Evolutionary conservation across 2,888 invertebrate species (phyloP).

Genomic region (Altica lythri): DNA sequence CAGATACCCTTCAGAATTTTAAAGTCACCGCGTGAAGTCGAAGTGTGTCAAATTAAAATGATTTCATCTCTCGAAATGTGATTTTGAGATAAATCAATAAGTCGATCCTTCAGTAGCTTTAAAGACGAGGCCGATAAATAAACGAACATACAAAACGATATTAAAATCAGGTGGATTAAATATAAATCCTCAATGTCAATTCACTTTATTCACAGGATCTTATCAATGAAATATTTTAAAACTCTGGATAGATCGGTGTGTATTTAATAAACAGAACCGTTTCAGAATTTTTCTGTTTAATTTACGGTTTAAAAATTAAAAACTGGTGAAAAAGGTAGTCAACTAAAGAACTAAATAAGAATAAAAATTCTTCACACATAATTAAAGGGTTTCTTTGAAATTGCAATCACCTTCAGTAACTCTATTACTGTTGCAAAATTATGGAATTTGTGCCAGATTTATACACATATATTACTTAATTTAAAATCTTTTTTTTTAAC

Average conservation of each 20-base stretch:
- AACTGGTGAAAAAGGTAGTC: too few relatives aligned
- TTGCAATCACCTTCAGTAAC: too few relatives aligned
- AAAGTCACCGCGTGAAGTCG: conserved; percentile 7
- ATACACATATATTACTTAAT: too few relatives aligned
- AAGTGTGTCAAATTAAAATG: conserved; percentile 15
- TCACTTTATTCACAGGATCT: conserved; percentile 43
- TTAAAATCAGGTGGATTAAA: conserved; percentile 36
- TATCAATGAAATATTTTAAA: conserved; percentile 50
- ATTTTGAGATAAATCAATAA: conserved; percentile 12
- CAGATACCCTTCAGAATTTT: conserved; percentile 5
- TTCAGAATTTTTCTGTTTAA: too few relatives aligned
- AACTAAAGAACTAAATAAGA: too few relatives aligned
- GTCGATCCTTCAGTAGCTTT: conserved; percentile 6
- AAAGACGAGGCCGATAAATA: conserved; percentile 1
- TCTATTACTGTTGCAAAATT: too few relatives aligned
- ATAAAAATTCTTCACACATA: too few relatives aligned
- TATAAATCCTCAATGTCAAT: conserved; percentile 48
- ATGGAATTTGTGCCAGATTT: too few relatives aligned
- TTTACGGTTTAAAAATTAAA: too few relatives aligned
- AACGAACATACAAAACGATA: conserved; percentile 19
- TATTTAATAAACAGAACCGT: background rate
- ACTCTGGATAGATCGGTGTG: conserved; percentile 39
- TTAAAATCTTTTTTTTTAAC: too few relatives aligned
- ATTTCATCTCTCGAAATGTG: conserved; percentile 6
- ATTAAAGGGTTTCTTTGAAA: too few relatives aligned